Conservation (phyloP, 2,113 vertebrate species). For the Fulmarus glacialis region DNA sequence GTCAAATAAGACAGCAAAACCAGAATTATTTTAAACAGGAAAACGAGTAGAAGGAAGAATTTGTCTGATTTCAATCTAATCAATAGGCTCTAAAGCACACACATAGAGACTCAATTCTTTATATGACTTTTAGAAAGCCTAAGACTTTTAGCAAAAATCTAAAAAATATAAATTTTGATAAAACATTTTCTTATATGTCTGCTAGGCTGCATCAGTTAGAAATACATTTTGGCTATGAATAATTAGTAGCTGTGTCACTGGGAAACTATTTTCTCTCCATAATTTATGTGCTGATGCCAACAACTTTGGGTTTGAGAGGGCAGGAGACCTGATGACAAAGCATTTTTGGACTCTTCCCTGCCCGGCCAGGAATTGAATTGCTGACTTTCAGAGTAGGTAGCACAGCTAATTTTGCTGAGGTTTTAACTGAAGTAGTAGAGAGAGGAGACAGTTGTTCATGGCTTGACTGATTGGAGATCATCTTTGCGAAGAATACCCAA, state of each 20-base stretch:
- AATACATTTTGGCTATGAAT: background rate
- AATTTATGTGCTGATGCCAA: constrained; percentile 16
- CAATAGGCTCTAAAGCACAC: background rate
- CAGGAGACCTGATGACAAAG: constrained; percentile 17
- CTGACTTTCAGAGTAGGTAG: constrained; percentile 8
- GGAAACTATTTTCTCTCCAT: background rate
- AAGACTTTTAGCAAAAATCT: background rate
- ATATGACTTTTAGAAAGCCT: background rate
- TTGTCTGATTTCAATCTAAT: background rate
- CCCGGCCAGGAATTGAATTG: constrained; percentile 29
- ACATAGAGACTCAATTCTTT: background rate
- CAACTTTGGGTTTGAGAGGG: background rate
- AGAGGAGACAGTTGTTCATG: background rate
- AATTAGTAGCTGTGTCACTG: background rate
- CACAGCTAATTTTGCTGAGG: constrained; percentile 48
- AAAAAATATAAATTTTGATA: background rate
- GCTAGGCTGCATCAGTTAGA: background rate
- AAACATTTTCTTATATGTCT: background rate
- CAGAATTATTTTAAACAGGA: background rate
- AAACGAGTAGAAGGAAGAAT: background rate
- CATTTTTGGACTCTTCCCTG: background rate
- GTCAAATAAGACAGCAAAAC: background rate
- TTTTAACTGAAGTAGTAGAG: constrained; percentile 16
- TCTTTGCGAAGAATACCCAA: background rate
- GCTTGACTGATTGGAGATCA: constrained; percentile 5